Percentiles rank a stretch among this genome's conserved stretches.
These are phyloP conservation scores for Myzus persicae DNA, from an alignment of 1,140 invertebrate genomes.

Conservation along the genomic window DNA sequence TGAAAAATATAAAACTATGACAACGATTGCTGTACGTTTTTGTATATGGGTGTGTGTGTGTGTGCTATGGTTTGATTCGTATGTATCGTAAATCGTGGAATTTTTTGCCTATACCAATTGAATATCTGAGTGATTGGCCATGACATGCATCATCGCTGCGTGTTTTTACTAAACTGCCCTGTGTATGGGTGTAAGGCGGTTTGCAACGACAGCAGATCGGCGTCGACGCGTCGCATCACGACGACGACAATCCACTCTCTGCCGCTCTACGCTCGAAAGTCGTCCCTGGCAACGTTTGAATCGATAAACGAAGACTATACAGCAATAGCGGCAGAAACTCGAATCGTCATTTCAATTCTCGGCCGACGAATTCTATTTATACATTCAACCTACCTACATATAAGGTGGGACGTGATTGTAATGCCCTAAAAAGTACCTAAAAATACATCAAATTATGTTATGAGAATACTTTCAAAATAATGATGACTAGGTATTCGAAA, in stretches of 20 bases:
- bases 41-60: background rate
- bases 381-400: background rate
- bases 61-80: background rate
- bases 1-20: background rate
- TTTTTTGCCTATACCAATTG: background rate
- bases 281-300: background rate
- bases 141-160: background rate
- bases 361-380: background rate
- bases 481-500: no score
- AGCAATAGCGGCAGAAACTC: background rate
- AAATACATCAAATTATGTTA: no score
- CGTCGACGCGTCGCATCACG: background rate
- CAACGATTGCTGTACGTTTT: background rate
- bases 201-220: background rate
- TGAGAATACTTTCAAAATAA: no score
- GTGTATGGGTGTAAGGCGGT: background rate
- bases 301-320: background rate
- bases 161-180: background rate
- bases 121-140: background rate
- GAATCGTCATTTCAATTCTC: background rate
- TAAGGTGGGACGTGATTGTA: no score
- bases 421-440: no score
- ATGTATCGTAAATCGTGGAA: background rate
- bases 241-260: background rate
- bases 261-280: background rate